Evolutionary conservation across 2,888 invertebrate species (phyloP).

Genomic region (Anthrax anthrax): DNA sequence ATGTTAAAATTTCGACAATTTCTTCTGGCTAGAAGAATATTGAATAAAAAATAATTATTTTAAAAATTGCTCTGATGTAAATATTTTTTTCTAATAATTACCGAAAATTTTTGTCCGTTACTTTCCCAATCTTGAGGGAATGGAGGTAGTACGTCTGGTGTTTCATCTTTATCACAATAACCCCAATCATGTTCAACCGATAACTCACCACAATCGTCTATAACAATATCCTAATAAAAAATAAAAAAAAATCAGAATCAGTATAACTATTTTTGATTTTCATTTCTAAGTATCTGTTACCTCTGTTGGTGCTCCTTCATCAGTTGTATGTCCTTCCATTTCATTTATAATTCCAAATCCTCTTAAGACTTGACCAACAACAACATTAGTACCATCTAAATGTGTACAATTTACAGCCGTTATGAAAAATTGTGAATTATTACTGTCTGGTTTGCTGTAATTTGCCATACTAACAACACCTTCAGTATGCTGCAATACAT

Average conservation of each 20-base stretch:
- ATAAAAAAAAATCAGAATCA: slow-evolving; percentile 2
- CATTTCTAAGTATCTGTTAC: no score
- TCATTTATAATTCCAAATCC: slow-evolving; percentile 60
- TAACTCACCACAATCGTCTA: slow-evolving; percentile 62
- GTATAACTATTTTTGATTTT: no score
- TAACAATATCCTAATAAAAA: slow-evolving; percentile 42
- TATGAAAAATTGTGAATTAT: slow-evolving; percentile 92
- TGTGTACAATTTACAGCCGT: slow-evolving; percentile 61
- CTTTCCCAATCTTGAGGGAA: slow-evolving; percentile 60
- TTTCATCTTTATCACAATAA: slow-evolving; percentile 52
- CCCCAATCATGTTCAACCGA: slow-evolving; percentile 46
- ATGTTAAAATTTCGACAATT: slow-evolving; percentile 39
- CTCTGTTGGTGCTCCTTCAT: slow-evolving; percentile 44
- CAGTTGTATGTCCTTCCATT: slow-evolving; percentile 46
- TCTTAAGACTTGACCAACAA: slow-evolving; percentile 63
- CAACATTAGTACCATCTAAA: slow-evolving; percentile 67
- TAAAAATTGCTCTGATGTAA: no score
- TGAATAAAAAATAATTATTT: no score
- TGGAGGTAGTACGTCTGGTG: slow-evolving; percentile 55
- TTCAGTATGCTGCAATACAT: slow-evolving; percentile 39
- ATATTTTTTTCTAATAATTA: slow-evolving; percentile 11
- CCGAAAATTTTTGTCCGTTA: slow-evolving; percentile 18
- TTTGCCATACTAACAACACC: slow-evolving; percentile 71
- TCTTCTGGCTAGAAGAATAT: slow-evolving; percentile 36
- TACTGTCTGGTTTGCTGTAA: slow-evolving; percentile 62